These are phyloP conservation scores for Hermodice carunculata DNA, from an alignment of 2,888 invertebrate species.

Conservation along the genomic window DNA sequence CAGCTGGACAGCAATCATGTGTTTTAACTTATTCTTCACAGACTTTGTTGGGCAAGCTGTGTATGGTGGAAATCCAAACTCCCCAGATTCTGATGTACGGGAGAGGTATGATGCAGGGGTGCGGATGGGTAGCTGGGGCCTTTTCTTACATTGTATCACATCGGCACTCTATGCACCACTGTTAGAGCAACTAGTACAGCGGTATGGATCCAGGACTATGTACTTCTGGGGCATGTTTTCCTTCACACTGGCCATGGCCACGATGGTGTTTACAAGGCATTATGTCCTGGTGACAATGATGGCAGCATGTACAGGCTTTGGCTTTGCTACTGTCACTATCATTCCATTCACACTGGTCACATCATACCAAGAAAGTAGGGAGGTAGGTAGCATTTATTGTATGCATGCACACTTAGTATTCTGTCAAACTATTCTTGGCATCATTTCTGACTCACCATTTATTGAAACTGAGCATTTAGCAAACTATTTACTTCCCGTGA, in stretches of 20 bases:
- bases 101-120: conserved; percentile 88
- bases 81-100: conserved; percentile 59
- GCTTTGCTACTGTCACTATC: conserved; percentile 97
- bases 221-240: conserved; percentile 63
- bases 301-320: conserved; percentile 92
- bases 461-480: too few relatives aligned
- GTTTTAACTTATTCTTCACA: conserved; percentile 95
- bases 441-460: too few relatives aligned
- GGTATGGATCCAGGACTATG: conserved; percentile 69
- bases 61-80: conserved; percentile 86
- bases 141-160: conserved; percentile 89
- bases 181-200: conserved; percentile 86
- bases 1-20: conserved; percentile 98
- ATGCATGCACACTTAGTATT: too few relatives aligned
- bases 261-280: conserved; percentile 86
- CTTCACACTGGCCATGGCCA: conserved; percentile 85
- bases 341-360: conserved; percentile 96
- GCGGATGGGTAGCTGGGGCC: conserved; percentile 96
- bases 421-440: too few relatives aligned
- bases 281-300: conserved; percentile 83
- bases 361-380: conserved; percentile 92
- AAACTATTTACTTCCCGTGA: too few relatives aligned
- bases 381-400: conserved; percentile 78
- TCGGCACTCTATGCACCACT: conserved; percentile 80
- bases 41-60: conserved; percentile 95